A percentile compares a stretch with the other conserved stretches of the same genome.
Evolutionary conservation across 2,888 invertebrate genomes (phyloP).

Genomic region (Trichogramma dendrolimi): DNA sequence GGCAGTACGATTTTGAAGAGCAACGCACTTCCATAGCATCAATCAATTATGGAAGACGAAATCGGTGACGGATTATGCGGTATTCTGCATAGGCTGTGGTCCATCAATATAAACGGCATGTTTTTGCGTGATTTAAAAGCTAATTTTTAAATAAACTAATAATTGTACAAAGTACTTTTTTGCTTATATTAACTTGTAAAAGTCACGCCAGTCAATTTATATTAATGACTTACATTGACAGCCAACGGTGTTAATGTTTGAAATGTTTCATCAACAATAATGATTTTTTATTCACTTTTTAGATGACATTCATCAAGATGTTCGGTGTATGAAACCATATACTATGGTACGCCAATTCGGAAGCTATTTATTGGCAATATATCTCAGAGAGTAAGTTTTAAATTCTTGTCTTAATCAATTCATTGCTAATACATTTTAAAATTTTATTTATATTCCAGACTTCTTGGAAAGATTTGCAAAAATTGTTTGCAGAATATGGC

Average conservation of each 20-base stretch:
- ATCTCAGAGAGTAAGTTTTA: slow-evolving; percentile 55
- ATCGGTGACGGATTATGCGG: slow-evolving; percentile 22
- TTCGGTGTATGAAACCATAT: slow-evolving; percentile 32
- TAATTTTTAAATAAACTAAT: not conserved
- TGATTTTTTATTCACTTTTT: not conserved
- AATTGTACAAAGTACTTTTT: slow-evolving; percentile 8
- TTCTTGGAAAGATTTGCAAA: slow-evolving; percentile 55
- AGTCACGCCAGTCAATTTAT: not conserved
- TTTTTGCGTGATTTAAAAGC: not conserved
- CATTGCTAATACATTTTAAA: not conserved
- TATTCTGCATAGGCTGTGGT: slow-evolving; percentile 25
- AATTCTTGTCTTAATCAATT: slow-evolving; percentile 5
- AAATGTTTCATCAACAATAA: too few relatives aligned
- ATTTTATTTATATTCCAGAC: slow-evolving; percentile 52
- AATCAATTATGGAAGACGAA: slow-evolving; percentile 26
- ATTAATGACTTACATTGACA: too few relatives aligned
- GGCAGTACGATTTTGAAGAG: too few relatives aligned
- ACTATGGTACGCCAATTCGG: slow-evolving; percentile 59
- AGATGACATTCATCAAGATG: not conserved
- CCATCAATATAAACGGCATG: slow-evolving; percentile 20
- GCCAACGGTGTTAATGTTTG: too few relatives aligned
- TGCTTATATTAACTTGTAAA: not conserved
- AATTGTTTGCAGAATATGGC: slow-evolving; percentile 59
- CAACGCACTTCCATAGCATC: too few relatives aligned
- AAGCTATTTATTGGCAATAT: slow-evolving; percentile 60